Base-by-base conservation (phyloP, 2,888 invertebrate species). In the Phortica magna region DNA sequence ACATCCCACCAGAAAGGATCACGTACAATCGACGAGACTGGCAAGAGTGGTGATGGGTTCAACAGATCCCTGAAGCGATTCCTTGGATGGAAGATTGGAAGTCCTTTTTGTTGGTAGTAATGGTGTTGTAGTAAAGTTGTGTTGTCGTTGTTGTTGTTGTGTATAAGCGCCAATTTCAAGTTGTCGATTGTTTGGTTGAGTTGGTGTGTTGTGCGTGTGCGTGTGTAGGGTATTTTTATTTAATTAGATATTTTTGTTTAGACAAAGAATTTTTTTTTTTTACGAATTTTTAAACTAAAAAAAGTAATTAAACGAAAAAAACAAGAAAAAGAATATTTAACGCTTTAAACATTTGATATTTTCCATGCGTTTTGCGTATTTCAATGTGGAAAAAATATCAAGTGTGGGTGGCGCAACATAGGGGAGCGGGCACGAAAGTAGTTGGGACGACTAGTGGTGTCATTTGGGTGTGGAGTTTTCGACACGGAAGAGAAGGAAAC, bases 1-100 rank as follows among this genome's bases (percentile, higher is more conserved):
- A 96, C 94, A 92, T 95, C 95, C 94, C 95, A 95, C 97, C 97
- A 97, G 95, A 96, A 97, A 89, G 97, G 97, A 93, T 97, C 97
- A 91, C 96, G 95, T 84, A 95, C 95, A 92, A 96, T 95, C 84
- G 96, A 94, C 88, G 96, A 96, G 91, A 96, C 93, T 78, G 97
- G 97, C 89, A 96, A 93, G 89, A 93, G 94, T 75, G 96, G 95
- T 89, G 95, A 95, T 82, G 97, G 97, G 93, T 96, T 95, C 92
- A 97, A 93, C 91, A 97, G 93, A 92, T 96, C 95, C 92, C 93
- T 92, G 83, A 91, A 89, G 79, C 89, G 90, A 90, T 91, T 92
- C 92, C 94, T 93, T 85, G 95, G 95, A 88, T 95, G 93, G 93
- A 90, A 96, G 92, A 96, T 94, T 90, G 96, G 96, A 88, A 94